phyloP scores from a whole-genome alignment of 2,113 vertebrate genomes.

The Eretmochelys imbricata region DNA sequence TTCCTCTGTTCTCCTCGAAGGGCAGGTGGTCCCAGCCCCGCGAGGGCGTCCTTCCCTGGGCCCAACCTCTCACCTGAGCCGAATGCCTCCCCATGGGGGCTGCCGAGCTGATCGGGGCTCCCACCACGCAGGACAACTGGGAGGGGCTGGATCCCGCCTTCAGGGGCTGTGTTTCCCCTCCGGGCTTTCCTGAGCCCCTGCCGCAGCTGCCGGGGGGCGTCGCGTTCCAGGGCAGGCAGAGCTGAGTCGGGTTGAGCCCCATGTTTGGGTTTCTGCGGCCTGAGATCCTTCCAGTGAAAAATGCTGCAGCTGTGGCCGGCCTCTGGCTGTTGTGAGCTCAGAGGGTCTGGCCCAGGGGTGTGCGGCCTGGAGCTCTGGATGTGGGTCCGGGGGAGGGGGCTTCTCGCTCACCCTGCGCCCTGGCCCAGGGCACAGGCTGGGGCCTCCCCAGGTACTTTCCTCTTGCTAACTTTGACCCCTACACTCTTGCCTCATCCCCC shows the following conservation, averaged over 20 bases:
- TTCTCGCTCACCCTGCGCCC: no score
- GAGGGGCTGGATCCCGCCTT: no score
- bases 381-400: no score
- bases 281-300: no score
- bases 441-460: background rate
- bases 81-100: fast-evolving
- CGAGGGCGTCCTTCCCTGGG: fast-evolving
- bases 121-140: no score
- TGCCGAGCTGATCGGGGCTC: background rate
- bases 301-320: fast-evolving
- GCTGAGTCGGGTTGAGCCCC: no score
- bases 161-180: background rate
- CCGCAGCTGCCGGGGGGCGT: background rate
- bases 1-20: background rate
- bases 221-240: background rate
- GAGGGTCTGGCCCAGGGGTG: no score
- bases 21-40: background rate
- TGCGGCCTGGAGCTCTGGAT: background rate
- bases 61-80: background rate
- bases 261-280: no score
- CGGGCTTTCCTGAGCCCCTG: background rate
- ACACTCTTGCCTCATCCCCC: background rate
- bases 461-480: background rate
- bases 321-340: background rate
- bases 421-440: no score